Evolutionary conservation across 53 echinoderm and acorn worm species (phyloP).

Genomic region (Luidia sarsii): DNA sequence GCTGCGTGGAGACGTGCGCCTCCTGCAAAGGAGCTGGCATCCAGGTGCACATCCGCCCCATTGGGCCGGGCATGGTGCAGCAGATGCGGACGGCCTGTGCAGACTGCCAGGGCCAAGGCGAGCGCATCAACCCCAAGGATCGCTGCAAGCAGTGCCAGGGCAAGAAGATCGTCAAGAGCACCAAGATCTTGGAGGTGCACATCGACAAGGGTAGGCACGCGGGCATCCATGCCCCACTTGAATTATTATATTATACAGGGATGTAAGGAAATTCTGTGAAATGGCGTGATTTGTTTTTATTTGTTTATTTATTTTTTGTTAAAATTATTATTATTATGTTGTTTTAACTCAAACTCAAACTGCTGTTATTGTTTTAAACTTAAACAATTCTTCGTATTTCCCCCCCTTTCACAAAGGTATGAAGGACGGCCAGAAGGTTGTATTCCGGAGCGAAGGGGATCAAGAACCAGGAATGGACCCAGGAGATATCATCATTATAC

Average conservation of each 20-base stretch:
- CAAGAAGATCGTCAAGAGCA: conserved; percentile 77
- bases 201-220: conserved; percentile 93
- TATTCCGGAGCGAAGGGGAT: conserved; percentile 93
- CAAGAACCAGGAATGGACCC: conserved; percentile 95
- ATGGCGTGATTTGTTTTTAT: too few relatives aligned
- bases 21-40: conserved; percentile 81
- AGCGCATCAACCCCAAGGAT: conserved; percentile 84
- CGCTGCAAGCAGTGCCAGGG: conserved; percentile 91
- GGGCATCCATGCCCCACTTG: too few relatives aligned
- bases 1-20: conserved; percentile 84
- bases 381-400: too few relatives aligned
- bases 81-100: conserved; percentile 85
- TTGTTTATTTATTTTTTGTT: too few relatives aligned
- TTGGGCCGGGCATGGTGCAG: conserved; percentile 94
- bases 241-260: too few relatives aligned
- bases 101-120: conserved; percentile 84
- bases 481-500: conserved; percentile 94
- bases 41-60: conserved; percentile 77
- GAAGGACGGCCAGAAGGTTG: conserved; percentile 96
- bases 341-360: background rate
- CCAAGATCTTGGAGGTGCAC: conserved; percentile 95
- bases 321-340: too few relatives aligned
- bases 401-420: too few relatives aligned
- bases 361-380: background rate
- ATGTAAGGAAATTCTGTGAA: too few relatives aligned